Evolutionary conservation across 2,113 vertebrate genomes (phyloP).

Genomic region (Pongo pygmaeus): DNA sequence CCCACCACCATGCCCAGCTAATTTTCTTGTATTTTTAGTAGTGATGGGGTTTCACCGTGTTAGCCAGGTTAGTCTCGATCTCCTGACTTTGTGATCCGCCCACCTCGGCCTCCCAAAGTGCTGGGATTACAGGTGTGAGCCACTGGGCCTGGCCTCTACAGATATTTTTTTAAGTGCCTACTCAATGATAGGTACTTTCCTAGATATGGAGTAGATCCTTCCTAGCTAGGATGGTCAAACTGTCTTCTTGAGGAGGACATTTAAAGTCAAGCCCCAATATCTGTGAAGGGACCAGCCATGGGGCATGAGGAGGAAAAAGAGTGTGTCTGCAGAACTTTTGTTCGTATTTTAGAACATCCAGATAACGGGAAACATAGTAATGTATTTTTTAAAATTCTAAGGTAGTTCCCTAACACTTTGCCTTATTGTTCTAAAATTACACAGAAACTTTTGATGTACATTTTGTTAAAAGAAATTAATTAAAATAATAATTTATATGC

Average conservation of each 20-base stretch:
- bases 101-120: no score
- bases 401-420: background rate
- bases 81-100: no score
- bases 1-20: no score
- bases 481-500: background rate
- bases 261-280: background rate
- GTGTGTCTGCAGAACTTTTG: background rate
- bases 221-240: background rate
- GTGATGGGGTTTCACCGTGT: no score
- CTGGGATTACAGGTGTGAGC: no score
- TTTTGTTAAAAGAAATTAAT: background rate
- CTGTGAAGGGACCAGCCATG: background rate
- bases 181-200: background rate
- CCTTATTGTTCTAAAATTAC: background rate
- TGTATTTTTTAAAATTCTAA: background rate
- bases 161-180: background rate
- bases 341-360: background rate
- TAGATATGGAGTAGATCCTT: background rate
- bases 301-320: background rate
- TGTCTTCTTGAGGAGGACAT: background rate
- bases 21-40: no score
- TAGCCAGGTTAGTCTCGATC: no score
- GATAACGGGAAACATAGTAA: background rate
- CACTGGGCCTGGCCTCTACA: no score
- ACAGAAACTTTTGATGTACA: background rate